Evolutionary conservation across 2,113 vertebrate species (phyloP).

Genomic region (Strix uralensis): DNA sequence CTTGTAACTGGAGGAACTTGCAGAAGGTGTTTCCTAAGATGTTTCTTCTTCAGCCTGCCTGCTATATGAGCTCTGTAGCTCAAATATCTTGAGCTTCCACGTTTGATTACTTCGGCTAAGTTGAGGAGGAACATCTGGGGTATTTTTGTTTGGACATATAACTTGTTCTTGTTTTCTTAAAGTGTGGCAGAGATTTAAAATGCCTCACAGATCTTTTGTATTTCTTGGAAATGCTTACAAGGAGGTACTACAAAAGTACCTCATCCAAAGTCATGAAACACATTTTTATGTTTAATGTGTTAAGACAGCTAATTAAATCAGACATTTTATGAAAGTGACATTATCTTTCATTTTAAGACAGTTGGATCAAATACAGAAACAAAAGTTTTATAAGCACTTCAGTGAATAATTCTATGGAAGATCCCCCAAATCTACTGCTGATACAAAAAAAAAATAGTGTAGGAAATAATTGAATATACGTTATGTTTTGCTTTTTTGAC

Average conservation of each 20-base stretch:
- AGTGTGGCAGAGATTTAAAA: not conserved
- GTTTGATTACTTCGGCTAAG: not conserved
- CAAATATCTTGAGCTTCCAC: not conserved
- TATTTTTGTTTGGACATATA: not conserved
- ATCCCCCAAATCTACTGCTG: not conserved
- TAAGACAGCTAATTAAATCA: not conserved
- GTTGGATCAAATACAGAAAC: not conserved
- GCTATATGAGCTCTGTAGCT: not conserved
- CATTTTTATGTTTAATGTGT: not conserved
- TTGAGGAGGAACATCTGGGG: not conserved
- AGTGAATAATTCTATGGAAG: not conserved
- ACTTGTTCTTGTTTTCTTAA: not conserved
- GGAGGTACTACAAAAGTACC: not conserved
- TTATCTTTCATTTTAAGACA: not conserved
- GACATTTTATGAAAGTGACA: not conserved
- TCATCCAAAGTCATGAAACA: not conserved
- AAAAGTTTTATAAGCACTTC: not conserved
- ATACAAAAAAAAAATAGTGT: not conserved
- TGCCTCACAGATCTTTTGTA: not conserved
- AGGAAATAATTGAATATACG: not conserved
- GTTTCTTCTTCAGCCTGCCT: not conserved
- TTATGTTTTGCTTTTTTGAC: not conserved
- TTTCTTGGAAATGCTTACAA: not conserved
- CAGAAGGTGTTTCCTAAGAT: not conserved
- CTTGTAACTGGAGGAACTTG: not conserved